A percentile compares a stretch with the other conserved stretches of the same genome.
These are phyloP conservation scores for Nyctibius bracteatus DNA, from an alignment of 2,113 vertebrate genomes.

Conservation along the genomic window DNA sequence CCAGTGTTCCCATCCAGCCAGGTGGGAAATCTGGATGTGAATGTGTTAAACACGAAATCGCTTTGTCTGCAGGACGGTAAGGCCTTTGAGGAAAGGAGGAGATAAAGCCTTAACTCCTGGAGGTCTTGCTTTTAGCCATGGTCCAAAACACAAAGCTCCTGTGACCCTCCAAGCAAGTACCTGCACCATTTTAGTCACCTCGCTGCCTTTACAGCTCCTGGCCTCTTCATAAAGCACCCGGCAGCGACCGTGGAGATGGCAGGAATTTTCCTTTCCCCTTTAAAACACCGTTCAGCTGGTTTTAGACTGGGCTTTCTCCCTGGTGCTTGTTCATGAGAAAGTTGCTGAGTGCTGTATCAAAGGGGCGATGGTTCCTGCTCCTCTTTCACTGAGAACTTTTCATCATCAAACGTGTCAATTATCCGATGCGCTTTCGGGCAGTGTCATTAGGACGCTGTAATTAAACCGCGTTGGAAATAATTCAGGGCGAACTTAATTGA, in stretches of 20 bases:
- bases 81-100: background rate
- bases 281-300: background rate
- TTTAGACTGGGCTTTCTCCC: background rate
- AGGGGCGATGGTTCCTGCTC: background rate
- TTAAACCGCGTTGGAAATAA: background rate
- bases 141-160: background rate
- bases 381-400: slow-evolving; percentile 8
- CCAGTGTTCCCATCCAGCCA: background rate
- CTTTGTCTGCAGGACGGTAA: background rate
- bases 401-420: slow-evolving; percentile 23
- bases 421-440: background rate
- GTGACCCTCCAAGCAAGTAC: background rate
- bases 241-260: background rate
- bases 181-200: background rate
- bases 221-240: background rate
- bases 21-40: background rate
- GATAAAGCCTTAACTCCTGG: background rate
- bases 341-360: background rate
- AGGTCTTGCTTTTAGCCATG: background rate
- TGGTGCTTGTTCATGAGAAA: background rate
- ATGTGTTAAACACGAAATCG: rapidly evolving
- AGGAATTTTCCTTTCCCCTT: background rate
- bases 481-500: slow-evolving; percentile 2
- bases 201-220: background rate
- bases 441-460: background rate